phyloP scores from a whole-genome alignment of 92 coral and sea anemone genomes.

The Heliopora coerulea region DNA sequence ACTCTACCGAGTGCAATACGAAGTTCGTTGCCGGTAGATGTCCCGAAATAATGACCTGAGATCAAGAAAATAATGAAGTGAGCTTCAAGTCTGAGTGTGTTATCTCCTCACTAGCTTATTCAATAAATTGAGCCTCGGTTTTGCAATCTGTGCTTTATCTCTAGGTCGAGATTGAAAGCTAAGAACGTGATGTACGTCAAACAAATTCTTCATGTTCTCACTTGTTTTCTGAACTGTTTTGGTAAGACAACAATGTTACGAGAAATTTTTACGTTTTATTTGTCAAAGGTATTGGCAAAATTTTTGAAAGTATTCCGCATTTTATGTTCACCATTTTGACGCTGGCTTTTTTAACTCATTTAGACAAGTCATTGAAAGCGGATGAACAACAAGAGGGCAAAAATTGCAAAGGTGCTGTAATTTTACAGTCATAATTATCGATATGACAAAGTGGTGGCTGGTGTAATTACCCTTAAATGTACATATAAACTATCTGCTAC shows the following conservation, averaged over 20 bases:
- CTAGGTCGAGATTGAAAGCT: slow-evolving; percentile 89
- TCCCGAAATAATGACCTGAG: too few relatives aligned
- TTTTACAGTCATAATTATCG: too few relatives aligned
- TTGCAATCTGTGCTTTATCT: background rate
- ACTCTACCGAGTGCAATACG: too few relatives aligned
- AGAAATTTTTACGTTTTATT: background rate
- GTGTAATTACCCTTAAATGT: too few relatives aligned
- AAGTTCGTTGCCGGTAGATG: too few relatives aligned
- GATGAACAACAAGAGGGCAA: too few relatives aligned
- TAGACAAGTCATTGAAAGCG: too few relatives aligned
- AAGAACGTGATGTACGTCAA: slow-evolving; percentile 90
- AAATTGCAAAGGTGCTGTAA: too few relatives aligned
- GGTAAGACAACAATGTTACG: slow-evolving; percentile 30
- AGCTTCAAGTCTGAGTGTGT: too few relatives aligned
- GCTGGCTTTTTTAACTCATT: background rate
- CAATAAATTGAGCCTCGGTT: background rate
- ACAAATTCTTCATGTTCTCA: slow-evolving; percentile 73
- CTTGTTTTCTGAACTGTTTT: slow-evolving; percentile 63
- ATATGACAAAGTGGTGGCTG: too few relatives aligned
- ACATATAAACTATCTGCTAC: too few relatives aligned
- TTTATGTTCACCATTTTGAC: background rate
- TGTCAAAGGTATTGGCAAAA: background rate
- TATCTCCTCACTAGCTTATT: too few relatives aligned
- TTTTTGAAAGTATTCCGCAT: background rate
- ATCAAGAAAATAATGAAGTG: background rate